Evolutionary conservation across 2,888 invertebrate genomes (phyloP).

Genomic region (Cheilosia soror): DNA sequence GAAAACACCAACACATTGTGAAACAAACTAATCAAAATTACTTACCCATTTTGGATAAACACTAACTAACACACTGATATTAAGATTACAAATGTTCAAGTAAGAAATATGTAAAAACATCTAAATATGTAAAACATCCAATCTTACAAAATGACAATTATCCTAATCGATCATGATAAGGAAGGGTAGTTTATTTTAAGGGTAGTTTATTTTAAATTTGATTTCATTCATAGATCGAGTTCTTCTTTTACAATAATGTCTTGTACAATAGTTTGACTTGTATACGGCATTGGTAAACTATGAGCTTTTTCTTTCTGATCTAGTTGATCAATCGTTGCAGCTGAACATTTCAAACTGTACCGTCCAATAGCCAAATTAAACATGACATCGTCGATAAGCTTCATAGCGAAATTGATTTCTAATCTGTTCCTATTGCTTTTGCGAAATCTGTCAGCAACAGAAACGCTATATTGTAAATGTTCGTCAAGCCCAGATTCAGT

Average conservation of each 20-base stretch:
- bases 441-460: background rate
- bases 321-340: no score
- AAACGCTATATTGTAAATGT: conserved; percentile 1
- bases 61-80: no score
- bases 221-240: background rate
- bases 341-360: background rate
- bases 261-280: background rate
- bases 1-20: no score
- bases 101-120: no score
- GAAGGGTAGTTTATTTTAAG: background rate
- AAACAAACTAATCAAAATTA: no score
- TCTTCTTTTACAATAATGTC: background rate
- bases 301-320: no score
- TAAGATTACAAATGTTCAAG: no score
- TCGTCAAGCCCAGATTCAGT: background rate
- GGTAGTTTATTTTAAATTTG: background rate
- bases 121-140: no score
- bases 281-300: no score
- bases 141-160: background rate
- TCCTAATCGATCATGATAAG: no score
- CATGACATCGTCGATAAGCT: background rate
- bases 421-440: background rate
- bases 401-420: background rate
- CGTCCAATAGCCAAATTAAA: background rate
- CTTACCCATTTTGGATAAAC: no score